Percentiles rank a stretch among this genome's conserved stretches.
Conservation (phyloP, 2,888 invertebrate genomes). For the Myopa testacea region DNA sequence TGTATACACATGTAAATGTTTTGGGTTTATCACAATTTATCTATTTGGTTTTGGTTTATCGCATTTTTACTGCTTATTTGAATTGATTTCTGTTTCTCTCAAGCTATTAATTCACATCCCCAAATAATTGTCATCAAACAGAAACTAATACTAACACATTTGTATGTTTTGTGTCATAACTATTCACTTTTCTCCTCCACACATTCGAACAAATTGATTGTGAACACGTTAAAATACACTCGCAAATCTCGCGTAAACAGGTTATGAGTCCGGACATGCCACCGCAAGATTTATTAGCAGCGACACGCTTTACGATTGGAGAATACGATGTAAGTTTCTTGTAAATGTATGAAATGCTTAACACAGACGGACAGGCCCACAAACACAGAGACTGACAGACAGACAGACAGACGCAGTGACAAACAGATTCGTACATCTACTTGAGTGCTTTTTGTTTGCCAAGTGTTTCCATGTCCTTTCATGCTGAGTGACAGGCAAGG, state of each 20-base stretch:
- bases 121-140: not conserved
- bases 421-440: not conserved
- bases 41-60: no score
- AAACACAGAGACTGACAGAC: not conserved
- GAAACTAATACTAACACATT: constrained; percentile 5
- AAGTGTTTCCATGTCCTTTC: constrained; percentile 11
- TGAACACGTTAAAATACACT: constrained; percentile 8
- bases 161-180: constrained; percentile 28
- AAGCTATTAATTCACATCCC: not conserved
- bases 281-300: constrained; percentile 71
- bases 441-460: not conserved
- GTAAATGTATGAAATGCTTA: not conserved
- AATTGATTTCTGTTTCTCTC: not conserved
- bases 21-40: not conserved
- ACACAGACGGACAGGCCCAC: not conserved
- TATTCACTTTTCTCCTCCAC: not conserved
- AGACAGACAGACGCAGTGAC: not conserved
- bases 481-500: not conserved
- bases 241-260: constrained; percentile 61
- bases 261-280: constrained; percentile 75
- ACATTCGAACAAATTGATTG: not conserved
- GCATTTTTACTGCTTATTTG: not conserved
- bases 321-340: constrained; percentile 79
- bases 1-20: not conserved
- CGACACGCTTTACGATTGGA: constrained; percentile 79